Percentiles rank a stretch among this genome's conserved stretches.
Evolutionary conservation across 2,888 invertebrate genomes (phyloP).

Genomic region (Ichneumon xanthorius): DNA sequence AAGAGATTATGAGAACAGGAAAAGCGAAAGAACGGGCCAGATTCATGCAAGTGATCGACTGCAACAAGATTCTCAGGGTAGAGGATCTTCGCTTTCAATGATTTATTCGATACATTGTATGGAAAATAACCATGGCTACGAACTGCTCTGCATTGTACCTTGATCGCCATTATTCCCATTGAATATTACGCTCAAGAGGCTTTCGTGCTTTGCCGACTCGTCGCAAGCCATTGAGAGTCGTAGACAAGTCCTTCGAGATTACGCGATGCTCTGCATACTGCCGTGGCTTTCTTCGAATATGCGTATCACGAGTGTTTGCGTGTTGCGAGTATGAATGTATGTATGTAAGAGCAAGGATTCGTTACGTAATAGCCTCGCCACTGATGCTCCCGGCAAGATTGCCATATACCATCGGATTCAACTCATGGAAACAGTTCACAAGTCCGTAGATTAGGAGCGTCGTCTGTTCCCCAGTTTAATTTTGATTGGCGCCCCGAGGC

Average conservation of each 20-base stretch:
- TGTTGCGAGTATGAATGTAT: neutral
- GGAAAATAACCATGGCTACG: neutral
- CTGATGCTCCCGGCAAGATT: neutral
- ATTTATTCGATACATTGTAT: neutral
- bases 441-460: neutral
- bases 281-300: too few relatives aligned
- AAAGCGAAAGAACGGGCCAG: neutral
- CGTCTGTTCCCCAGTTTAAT: slow-evolving; percentile 5
- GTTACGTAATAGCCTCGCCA: neutral
- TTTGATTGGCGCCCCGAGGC: neutral
- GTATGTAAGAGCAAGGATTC: neutral
- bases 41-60: neutral
- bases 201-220: neutral
- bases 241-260: neutral
- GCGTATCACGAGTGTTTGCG: neutral
- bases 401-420: neutral
- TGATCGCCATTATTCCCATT: neutral
- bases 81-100: neutral
- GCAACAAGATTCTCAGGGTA: neutral
- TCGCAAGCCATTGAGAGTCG: neutral
- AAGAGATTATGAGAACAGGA: neutral
- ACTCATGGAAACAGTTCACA: neutral
- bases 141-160: neutral
- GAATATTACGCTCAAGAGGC: neutral
- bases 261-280: neutral